A percentile compares a stretch with the other conserved stretches of the same genome.
Conservation (phyloP, 2,888 invertebrate species). For the Odontocerum albicorne region DNA sequence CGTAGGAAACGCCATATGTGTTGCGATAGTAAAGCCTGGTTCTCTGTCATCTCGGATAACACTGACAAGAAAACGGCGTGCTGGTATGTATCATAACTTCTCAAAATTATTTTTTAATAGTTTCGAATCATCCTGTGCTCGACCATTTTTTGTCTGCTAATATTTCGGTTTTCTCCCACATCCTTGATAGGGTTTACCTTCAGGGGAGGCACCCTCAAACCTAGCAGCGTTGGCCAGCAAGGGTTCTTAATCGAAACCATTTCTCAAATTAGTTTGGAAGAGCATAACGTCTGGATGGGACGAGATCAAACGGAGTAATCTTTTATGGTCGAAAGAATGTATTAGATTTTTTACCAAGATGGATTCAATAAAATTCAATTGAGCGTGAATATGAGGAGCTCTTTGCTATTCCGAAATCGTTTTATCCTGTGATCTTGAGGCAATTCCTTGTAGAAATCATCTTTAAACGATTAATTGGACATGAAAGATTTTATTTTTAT, state of each 20-base stretch:
- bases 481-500: too few relatives aligned
- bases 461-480: too few relatives aligned
- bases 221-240: constrained; percentile 18
- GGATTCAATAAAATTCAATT: constrained; percentile 25
- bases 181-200: neutral
- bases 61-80: too few relatives aligned
- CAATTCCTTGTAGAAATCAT: too few relatives aligned
- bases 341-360: constrained; percentile 14
- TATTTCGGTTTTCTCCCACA: too few relatives aligned
- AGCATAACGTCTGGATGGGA: constrained; percentile 4
- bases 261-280: constrained; percentile 34
- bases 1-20: too few relatives aligned
- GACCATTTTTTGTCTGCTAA: too few relatives aligned
- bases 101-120: too few relatives aligned
- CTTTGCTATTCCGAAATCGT: neutral
- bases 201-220: neutral
- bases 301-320: constrained; percentile 20
- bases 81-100: too few relatives aligned
- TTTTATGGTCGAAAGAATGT: constrained; percentile 9
- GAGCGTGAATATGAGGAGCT: constrained; percentile 16
- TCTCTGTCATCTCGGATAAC: too few relatives aligned
- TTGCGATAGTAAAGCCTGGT: too few relatives aligned
- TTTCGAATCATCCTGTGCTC: too few relatives aligned
- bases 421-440: constrained; percentile 1
- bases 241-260: constrained; percentile 35